Base-by-base conservation (phyloP, 2,113 vertebrate species). In the Chaetodon auriga region DNA sequence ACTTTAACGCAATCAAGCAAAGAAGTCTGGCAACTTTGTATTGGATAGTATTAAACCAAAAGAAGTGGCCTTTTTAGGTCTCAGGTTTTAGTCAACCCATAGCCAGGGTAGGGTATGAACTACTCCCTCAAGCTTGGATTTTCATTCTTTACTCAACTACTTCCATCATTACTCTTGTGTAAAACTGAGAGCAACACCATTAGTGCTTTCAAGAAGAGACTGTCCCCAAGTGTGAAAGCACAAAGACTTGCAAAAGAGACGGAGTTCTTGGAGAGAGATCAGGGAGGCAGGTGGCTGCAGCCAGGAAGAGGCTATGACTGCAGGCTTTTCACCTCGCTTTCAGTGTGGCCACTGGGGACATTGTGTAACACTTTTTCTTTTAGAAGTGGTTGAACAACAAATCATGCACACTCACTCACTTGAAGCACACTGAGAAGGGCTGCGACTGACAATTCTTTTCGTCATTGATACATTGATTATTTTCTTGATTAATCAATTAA, bases 1-100 rank as follows among this genome's bases (percentile, higher is more conserved):
- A 21, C 69, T 35, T 65, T 18, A 10, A 53, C 69, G 71, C 25
- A 65, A 75, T 66, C 7, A 70, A 60, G 21, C 9, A 49, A 69
- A 15, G 30, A 46, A 35, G 30, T 46, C 55, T n/a, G n/a, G 70
- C 23, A 45, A 18, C 30, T 21, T 38, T 19, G 55, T 30, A 25
- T 64, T 23, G 49, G 12, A 3, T 58, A 43, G n/a, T 18, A 57
- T 61, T 6, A 60, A 35, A 58, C 7, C 12, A n/a, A 48, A 13
- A n/a, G 6, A 2, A 25, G 15, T 51, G 25, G 25, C 4, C 21
- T 60, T 3, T 68, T 15, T 14, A 45, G 35, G 18, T 53, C 11
- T 51, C 36, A 13, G n/a, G n/a, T n/a, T n/a, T n/a, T 10, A 36
- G 18, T 18, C 4, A 68, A 49, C 45, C 0, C 3, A 53, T 11